These are phyloP conservation scores for Oryzias sinensis DNA, from an alignment of 2,797 vertebrate species.

Conservation along the genomic window DNA sequence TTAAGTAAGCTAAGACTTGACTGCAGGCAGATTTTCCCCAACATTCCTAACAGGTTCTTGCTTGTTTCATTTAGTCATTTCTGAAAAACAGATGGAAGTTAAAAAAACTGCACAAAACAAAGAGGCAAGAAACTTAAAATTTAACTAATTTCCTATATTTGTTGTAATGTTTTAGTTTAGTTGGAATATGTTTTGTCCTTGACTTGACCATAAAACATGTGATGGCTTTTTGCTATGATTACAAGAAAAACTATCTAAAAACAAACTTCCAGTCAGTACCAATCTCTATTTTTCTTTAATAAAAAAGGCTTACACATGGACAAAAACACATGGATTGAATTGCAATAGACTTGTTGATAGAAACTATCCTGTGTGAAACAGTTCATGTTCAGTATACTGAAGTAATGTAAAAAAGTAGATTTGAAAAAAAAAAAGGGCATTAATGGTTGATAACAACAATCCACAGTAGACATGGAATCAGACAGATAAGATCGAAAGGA, in stretches of 20 bases:
- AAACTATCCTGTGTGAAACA: background rate
- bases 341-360: background rate
- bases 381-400: background rate
- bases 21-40: background rate
- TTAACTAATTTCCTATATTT: background rate
- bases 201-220: constrained; percentile 2
- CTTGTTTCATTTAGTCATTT: background rate
- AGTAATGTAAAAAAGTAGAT: too few species aligned
- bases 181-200: background rate
- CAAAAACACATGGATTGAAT: background rate
- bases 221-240: background rate
- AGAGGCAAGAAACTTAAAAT: background rate
- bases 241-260: background rate
- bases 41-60: background rate
- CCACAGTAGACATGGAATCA: too few species aligned
- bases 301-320: background rate
- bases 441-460: background rate
- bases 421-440: too few species aligned
- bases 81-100: background rate
- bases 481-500: too few species aligned
- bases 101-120: background rate
- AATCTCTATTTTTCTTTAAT: background rate
- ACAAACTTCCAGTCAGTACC: background rate
- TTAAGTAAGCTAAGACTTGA: background rate
- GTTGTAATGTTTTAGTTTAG: background rate